Conservation (phyloP, 2,113 vertebrate genomes). For the Lathamus discolor region DNA sequence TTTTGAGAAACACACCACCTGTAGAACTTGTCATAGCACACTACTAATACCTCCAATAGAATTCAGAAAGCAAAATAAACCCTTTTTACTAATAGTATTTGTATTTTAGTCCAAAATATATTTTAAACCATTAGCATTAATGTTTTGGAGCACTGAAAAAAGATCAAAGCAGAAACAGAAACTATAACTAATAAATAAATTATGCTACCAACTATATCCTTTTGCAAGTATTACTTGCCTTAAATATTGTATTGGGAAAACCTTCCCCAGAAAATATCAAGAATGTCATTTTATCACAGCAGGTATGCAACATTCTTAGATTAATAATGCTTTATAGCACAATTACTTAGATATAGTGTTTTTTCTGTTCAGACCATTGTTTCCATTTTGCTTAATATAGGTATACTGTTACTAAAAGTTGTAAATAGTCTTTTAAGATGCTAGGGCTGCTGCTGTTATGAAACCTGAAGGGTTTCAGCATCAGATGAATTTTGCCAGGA, state of each 20-base stretch:
- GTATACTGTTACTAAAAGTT: background rate
- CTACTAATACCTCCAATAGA: background rate
- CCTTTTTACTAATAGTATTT: background rate
- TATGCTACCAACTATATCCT: background rate
- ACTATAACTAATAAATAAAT: background rate
- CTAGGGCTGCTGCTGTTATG: background rate
- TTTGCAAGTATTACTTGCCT: background rate
- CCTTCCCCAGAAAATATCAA: background rate
- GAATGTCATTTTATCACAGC: background rate
- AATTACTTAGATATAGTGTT: background rate
- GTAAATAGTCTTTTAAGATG: background rate
- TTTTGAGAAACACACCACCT: background rate
- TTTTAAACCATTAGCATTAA: background rate
- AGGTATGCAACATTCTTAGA: background rate
- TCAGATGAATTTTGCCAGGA: background rate
- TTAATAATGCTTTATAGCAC: background rate
- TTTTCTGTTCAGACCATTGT: background rate
- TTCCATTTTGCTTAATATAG: background rate
- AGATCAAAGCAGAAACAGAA: background rate
- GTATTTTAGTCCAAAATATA: background rate
- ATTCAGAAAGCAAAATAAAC: background rate
- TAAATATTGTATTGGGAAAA: background rate
- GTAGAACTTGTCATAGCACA: background rate
- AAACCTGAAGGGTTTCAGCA: background rate
- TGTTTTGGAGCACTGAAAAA: background rate